These are phyloP conservation scores for Axinella damicornis DNA, from an alignment of 37 sponge, comb jelly and placozoan genomes.

Conservation along the genomic window DNA sequence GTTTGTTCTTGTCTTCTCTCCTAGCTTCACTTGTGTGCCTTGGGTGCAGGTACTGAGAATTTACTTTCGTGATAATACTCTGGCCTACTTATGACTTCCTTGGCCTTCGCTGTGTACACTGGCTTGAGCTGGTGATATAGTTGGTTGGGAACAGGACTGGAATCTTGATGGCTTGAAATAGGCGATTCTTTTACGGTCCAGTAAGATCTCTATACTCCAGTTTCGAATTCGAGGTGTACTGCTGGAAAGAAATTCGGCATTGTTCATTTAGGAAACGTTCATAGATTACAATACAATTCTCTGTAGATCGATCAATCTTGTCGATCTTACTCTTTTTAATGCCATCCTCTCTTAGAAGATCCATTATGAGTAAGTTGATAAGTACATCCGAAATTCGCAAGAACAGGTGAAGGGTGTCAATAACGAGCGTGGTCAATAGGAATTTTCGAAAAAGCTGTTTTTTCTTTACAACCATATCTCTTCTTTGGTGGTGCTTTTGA, in stretches of 20 bases:
- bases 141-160: neutral
- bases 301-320: slow-evolving; percentile 1
- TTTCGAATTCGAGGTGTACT: neutral
- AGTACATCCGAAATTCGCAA: slow-evolving; percentile 13
- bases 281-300: neutral
- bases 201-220: slow-evolving; percentile 30
- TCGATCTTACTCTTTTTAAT: neutral
- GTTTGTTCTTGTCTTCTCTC: too few relatives aligned
- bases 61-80: too few relatives aligned
- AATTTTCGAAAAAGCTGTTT: too few relatives aligned
- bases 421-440: neutral
- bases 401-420: slow-evolving; percentile 36
- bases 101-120: too few relatives aligned
- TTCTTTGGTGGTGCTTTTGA: neutral
- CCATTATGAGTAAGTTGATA: slow-evolving; percentile 23
- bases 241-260: slow-evolving; percentile 12
- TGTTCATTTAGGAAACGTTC: slow-evolving; percentile 36
- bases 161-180: slow-evolving; percentile 12
- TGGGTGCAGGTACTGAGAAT: too few relatives aligned
- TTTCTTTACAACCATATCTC: too few relatives aligned
- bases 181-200: slow-evolving; percentile 25
- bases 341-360: slow-evolving; percentile 14
- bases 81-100: too few relatives aligned
- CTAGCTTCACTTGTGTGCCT: too few relatives aligned
- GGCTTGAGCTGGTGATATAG: too few relatives aligned